Evolutionary conservation across 2,113 vertebrate genomes (phyloP).

Genomic region (Monopterus albus): DNA sequence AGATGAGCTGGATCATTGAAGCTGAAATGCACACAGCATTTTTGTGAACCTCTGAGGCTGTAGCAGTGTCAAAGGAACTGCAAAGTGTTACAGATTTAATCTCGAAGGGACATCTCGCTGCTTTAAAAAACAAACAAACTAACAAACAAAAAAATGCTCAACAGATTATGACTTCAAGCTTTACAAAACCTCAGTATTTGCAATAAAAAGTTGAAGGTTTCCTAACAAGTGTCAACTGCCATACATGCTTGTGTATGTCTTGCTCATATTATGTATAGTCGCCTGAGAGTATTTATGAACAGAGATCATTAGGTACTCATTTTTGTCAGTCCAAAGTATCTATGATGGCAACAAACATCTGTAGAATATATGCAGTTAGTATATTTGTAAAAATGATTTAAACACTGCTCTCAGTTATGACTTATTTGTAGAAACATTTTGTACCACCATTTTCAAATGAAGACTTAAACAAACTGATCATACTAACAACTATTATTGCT

Average conservation of each 20-base stretch:
- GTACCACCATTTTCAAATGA: too few relatives aligned
- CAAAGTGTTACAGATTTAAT: not conserved
- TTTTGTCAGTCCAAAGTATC: constrained; percentile 13
- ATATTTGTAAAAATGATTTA: not conserved
- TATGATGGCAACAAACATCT: constrained; percentile 5
- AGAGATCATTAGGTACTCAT: not conserved
- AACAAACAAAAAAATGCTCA: constrained; percentile 18
- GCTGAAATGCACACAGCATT: not conserved
- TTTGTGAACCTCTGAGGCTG: not conserved
- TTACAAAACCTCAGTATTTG: too few relatives aligned
- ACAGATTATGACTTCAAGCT: constrained; percentile 11
- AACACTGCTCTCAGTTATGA: not conserved
- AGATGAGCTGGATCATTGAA: not conserved
- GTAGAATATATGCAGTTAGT: not conserved
- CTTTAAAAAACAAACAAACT: too few relatives aligned
- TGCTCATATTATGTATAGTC: constrained; percentile 27
- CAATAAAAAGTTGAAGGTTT: constrained; percentile 23
- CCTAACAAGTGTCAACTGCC: constrained; percentile 12
- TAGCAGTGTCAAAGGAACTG: not conserved
- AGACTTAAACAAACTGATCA: too few relatives aligned
- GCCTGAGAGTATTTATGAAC: constrained; percentile 36
- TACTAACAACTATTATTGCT: too few relatives aligned
- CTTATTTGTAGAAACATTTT: too few relatives aligned
- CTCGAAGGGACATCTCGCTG: not conserved
- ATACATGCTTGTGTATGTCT: constrained; percentile 3